Percentiles rank a stretch among this genome's conserved stretches.
phyloP scores from a whole-genome alignment of 2,888 invertebrate genomes.

The Caenorhabditis virilis region DNA sequence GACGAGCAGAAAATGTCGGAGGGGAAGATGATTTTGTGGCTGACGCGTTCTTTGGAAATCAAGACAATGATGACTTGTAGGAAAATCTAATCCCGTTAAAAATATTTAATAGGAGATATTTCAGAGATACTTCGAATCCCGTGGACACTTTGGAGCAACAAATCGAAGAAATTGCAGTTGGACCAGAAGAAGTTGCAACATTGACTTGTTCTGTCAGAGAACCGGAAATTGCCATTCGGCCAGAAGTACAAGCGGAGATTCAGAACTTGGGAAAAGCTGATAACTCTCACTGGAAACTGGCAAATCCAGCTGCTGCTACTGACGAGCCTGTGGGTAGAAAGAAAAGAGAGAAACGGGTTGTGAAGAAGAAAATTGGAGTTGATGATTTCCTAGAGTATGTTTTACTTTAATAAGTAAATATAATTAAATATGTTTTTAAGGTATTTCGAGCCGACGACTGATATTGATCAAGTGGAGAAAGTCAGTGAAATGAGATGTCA shows the following conservation, averaged over 20 bases:
- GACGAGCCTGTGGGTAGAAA: neutral
- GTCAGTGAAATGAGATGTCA: neutral
- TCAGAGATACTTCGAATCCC: neutral
- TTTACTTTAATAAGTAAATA: too few species aligned
- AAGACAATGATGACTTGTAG: too few species aligned
- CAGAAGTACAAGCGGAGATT: conserved; percentile 13
- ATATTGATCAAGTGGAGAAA: neutral
- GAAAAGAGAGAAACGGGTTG: neutral
- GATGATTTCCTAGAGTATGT: too few species aligned
- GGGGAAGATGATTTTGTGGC: neutral
- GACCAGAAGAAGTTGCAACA: conserved; percentile 12
- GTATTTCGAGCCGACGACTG: conserved; percentile 1
- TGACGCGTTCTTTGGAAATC: conserved; percentile 8
- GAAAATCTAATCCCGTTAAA: too few species aligned
- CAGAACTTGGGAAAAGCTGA: conserved; percentile 23
- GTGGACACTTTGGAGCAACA: neutral
- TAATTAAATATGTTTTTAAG: too few species aligned
- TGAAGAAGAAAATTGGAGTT: neutral
- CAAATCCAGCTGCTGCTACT: neutral
- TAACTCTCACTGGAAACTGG: conserved; percentile 23
- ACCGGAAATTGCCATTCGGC: conserved; percentile 7
- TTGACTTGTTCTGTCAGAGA: conserved; percentile 5
- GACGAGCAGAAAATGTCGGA: neutral
- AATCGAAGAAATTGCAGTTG: conserved; percentile 4
- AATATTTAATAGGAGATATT: too few species aligned